phyloP scores from a whole-genome alignment of 2,888 invertebrate species.

The Argyresthia albistria region DNA sequence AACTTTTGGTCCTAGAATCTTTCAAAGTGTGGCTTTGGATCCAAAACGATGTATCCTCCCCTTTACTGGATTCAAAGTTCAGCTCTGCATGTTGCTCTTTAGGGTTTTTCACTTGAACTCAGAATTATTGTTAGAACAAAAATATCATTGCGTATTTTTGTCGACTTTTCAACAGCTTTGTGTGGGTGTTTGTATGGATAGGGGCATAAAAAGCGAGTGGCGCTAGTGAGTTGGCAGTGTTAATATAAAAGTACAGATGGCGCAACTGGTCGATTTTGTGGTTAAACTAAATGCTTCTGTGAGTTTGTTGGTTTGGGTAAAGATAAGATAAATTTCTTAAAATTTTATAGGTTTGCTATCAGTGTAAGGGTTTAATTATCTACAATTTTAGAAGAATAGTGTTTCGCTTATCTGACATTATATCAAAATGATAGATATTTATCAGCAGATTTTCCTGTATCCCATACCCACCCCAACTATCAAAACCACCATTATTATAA shows the following conservation, averaged over 20 bases:
- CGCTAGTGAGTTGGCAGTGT: conserved; percentile 49
- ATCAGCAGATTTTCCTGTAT: too few species aligned
- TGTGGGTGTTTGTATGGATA: conserved; percentile 38
- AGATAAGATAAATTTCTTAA: too few species aligned
- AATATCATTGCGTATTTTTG: conserved; percentile 32
- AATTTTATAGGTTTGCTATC: too few species aligned
- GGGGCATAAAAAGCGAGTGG: conserved; percentile 37
- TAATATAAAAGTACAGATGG: conserved; percentile 39
- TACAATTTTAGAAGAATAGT: too few species aligned
- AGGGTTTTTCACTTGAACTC: background rate
- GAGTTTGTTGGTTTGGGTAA: background rate
- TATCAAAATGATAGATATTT: too few species aligned
- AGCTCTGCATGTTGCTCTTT: too few species aligned
- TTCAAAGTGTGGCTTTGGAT: background rate
- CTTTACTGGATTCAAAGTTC: too few species aligned
- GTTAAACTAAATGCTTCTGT: conserved; percentile 13
- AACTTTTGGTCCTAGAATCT: background rate
- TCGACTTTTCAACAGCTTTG: conserved; percentile 35
- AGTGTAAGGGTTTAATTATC: too few species aligned
- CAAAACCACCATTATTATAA: too few species aligned
- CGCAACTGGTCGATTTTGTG: conserved; percentile 29
- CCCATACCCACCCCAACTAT: too few species aligned
- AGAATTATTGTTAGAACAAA: background rate
- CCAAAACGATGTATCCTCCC: too few species aligned
- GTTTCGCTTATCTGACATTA: too few species aligned